phyloP scores from a whole-genome alignment of 2,888 invertebrate species.

The Criorhina ranunculi region DNA sequence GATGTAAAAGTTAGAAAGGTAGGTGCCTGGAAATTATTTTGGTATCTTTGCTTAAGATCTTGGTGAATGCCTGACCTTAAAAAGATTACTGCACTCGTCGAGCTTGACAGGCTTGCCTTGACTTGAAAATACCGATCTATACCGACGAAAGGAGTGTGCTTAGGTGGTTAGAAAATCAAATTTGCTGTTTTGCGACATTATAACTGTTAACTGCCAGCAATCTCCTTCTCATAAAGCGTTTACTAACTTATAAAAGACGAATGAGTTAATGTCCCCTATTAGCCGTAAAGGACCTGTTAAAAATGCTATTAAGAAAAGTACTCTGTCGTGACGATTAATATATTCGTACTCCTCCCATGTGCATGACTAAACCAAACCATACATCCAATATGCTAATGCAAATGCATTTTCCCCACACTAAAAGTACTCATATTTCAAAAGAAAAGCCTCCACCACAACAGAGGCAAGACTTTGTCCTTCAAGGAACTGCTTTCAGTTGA shows the following conservation, averaged over 20 bases:
- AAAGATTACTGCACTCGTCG: too few relatives aligned
- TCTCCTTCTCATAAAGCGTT: neutral
- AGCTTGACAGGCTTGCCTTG: too few relatives aligned
- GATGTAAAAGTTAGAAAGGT: too few relatives aligned
- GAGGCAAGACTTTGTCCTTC: too few relatives aligned
- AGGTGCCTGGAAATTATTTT: too few relatives aligned
- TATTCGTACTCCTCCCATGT: constrained; percentile 3
- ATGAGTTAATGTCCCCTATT: constrained; percentile 17
- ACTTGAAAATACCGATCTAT: too few relatives aligned
- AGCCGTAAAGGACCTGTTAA: neutral
- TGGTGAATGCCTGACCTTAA: too few relatives aligned
- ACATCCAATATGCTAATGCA: constrained; percentile 55
- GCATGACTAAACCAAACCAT: neutral
- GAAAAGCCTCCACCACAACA: neutral
- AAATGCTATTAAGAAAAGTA: neutral
- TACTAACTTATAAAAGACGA: neutral
- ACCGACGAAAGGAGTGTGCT: too few relatives aligned
- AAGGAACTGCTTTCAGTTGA: too few relatives aligned
- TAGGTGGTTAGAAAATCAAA: too few relatives aligned
- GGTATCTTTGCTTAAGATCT: too few relatives aligned
- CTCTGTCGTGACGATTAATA: constrained; percentile 9
- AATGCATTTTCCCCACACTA: constrained; percentile 18
- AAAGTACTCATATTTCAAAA: constrained; percentile 16
- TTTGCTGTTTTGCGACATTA: too few relatives aligned
- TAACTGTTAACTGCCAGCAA: neutral